These are phyloP conservation scores for Megatriorchis doriae DNA, from an alignment of 2,113 vertebrate species.

Conservation along the genomic window DNA sequence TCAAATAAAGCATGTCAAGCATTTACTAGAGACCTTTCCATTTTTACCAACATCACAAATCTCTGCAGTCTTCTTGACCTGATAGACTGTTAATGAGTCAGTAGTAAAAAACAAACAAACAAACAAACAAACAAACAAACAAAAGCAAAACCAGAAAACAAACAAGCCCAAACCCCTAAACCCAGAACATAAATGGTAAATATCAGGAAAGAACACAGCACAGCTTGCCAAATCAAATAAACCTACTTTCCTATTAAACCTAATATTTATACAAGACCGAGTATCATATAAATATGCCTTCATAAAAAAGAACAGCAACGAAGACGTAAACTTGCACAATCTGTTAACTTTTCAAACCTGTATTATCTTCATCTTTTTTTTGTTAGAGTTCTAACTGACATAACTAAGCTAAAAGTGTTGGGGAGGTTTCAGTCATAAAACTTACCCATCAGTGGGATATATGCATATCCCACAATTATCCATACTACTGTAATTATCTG, in stretches of 20 bases:
- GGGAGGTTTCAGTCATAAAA: not conserved
- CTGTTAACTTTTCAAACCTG: not conserved
- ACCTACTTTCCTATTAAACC: not conserved
- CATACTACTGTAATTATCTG: not conserved
- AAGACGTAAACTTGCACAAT: not conserved
- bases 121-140: not conserved
- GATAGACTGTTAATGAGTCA: not conserved
- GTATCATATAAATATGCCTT: not conserved
- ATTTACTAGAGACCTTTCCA: not conserved
- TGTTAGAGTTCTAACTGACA: not conserved
- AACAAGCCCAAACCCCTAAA: not conserved
- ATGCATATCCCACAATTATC: not conserved
- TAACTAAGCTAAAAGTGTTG: not conserved
- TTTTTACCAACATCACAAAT: not conserved
- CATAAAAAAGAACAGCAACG: not conserved
- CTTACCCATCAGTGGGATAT: not conserved
- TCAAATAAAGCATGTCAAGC: not conserved
- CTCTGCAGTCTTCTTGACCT: not conserved
- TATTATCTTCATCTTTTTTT: not conserved
- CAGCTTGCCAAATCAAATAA: not conserved
- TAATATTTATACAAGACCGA: not conserved
- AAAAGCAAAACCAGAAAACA: not conserved
- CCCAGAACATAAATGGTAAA: not conserved
- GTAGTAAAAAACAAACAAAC: not conserved
- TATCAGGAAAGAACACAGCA: not conserved